These are phyloP conservation scores for Gymnogyps californianus DNA, from an alignment of 2,113 vertebrate species.

Conservation along the genomic window DNA sequence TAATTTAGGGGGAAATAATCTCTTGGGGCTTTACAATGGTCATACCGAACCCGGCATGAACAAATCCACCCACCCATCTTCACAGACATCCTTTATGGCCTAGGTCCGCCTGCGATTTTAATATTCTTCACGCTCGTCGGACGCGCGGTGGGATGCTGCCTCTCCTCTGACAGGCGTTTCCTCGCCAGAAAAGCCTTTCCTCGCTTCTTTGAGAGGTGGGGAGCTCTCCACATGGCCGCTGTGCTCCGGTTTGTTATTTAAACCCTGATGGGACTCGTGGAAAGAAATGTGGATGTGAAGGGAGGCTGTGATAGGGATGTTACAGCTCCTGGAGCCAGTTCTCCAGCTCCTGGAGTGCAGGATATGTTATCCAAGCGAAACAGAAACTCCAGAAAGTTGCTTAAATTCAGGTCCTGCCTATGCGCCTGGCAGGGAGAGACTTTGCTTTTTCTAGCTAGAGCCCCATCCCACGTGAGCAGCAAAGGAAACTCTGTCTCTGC, in stretches of 20 bases:
- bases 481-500: background rate
- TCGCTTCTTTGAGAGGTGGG: background rate
- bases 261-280: background rate
- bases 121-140: background rate
- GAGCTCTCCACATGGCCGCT: background rate
- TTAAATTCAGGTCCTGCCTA: background rate
- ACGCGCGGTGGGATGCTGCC: rapidly evolving
- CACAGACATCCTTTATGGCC: background rate
- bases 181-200: background rate
- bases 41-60: background rate
- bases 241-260: rapidly evolving
- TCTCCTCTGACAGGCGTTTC: background rate
- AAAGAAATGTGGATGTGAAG: background rate
- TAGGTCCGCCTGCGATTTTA: rapidly evolving
- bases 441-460: background rate
- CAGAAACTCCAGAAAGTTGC: background rate
- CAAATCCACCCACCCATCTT: background rate
- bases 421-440: background rate
- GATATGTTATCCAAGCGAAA: background rate
- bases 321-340: background rate
- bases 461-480: rapidly evolving
- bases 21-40: background rate
- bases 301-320: background rate
- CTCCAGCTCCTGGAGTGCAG: background rate
- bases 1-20: background rate